phyloP scores from a whole-genome alignment of 1,140 invertebrate species.

The Drosophila pectinifera region DNA sequence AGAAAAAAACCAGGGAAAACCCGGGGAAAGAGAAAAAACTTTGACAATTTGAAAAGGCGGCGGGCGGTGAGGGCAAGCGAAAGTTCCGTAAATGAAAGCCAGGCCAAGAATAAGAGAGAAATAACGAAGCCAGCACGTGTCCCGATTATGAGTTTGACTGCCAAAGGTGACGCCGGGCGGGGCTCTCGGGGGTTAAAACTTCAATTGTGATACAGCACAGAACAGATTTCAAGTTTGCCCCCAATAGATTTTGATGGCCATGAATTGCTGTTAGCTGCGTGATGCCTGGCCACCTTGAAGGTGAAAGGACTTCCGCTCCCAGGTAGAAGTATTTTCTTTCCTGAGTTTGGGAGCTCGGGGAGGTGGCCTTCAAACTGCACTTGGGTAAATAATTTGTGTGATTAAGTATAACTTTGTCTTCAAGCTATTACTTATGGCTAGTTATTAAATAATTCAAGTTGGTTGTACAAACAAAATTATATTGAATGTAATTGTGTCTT shows the following conservation, averaged over 20 bases:
- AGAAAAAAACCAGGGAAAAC: constrained; percentile 1
- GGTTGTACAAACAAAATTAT: too few relatives aligned
- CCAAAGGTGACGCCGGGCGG: constrained; percentile 39
- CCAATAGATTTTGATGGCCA: constrained; percentile 49
- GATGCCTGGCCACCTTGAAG: constrained; percentile 11
- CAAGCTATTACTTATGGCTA: too few relatives aligned
- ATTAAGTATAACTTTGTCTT: background rate
- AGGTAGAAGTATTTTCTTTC: background rate
- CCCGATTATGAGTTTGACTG: constrained; percentile 67
- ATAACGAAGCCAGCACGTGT: constrained; percentile 78
- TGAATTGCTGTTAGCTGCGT: constrained; percentile 32
- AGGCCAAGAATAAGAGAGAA: constrained; percentile 54
- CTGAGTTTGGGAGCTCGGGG: background rate
- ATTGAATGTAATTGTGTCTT: too few relatives aligned
- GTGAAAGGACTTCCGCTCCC: constrained; percentile 9
- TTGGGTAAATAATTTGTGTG: constrained; percentile 1
- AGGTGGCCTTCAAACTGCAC: background rate
- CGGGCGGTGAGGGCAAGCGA: background rate
- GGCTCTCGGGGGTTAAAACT: constrained; percentile 21
- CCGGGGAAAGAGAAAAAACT: constrained; percentile 54
- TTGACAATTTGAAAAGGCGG: constrained; percentile 70
- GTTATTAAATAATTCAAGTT: too few relatives aligned
- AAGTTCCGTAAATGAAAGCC: constrained; percentile 52
- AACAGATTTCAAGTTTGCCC: constrained; percentile 47
- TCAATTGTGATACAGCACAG: constrained; percentile 29